A percentile compares a stretch with the other conserved stretches of the same genome.
Evolutionary conservation across 1,140 invertebrate species (phyloP).

Genomic region (Diorhabda carinulata): DNA sequence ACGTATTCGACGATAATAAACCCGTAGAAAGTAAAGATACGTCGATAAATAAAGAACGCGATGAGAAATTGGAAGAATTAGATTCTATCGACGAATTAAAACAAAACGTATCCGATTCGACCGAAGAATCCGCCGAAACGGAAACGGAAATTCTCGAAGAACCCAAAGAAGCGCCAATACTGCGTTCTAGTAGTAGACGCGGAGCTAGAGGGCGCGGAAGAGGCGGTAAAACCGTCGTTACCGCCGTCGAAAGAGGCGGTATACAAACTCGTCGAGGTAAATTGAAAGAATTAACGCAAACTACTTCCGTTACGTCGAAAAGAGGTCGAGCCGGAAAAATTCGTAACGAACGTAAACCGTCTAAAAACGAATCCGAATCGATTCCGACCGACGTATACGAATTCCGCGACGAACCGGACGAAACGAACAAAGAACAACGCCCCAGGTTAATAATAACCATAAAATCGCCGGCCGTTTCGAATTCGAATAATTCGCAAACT

Average conservation of each 20-base stretch:
- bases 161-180: slow-evolving; percentile 34
- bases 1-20: slow-evolving; percentile 13
- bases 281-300: slow-evolving; percentile 44
- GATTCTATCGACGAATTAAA: background rate
- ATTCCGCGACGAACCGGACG: slow-evolving; percentile 78
- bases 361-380: slow-evolving; percentile 50
- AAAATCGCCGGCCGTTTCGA: slow-evolving; percentile 61
- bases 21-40: slow-evolving; percentile 1
- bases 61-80: background rate
- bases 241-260: slow-evolving; percentile 39
- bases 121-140: slow-evolving; percentile 15
- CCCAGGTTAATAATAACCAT: slow-evolving; percentile 75
- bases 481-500: slow-evolving; percentile 41
- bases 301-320: slow-evolving; percentile 39
- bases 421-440: slow-evolving; percentile 56
- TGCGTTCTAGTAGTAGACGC: slow-evolving; percentile 46
- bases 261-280: slow-evolving; percentile 56
- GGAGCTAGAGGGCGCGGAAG: slow-evolving; percentile 52
- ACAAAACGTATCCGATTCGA: background rate
- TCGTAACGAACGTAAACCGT: slow-evolving; percentile 55
- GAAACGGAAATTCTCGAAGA: slow-evolving; percentile 9
- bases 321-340: slow-evolving; percentile 52
- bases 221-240: slow-evolving; percentile 11
- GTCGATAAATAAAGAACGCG: slow-evolving; percentile 6
- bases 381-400: slow-evolving; percentile 68